Percentiles rank a stretch among this genome's conserved stretches.
These are phyloP conservation scores for Trachelipus rathkii DNA, from an alignment of 1,140 invertebrate species.

Conservation along the genomic window DNA sequence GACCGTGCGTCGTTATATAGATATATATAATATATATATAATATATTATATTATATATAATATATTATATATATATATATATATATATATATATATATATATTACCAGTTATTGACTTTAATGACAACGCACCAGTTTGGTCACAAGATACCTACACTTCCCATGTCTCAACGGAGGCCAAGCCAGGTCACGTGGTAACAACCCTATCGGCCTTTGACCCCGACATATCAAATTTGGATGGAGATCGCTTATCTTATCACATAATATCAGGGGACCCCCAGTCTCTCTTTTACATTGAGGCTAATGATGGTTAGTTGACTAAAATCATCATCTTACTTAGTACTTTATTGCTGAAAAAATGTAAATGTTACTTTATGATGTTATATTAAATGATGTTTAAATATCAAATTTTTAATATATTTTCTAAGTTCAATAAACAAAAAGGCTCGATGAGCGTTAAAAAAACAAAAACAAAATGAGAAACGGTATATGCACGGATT, in stretches of 20 bases:
- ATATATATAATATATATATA: conserved; percentile 19
- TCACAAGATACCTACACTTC: conserved; percentile 74
- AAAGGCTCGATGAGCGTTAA: no score
- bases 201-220: conserved; percentile 70
- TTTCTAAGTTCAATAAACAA: no score
- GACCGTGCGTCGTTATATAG: no score
- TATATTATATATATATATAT: conserved; percentile 20
- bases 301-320: neutral
- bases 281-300: neutral
- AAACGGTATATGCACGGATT: no score
- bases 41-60: conserved; percentile 19
- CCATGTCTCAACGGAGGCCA: conserved; percentile 72
- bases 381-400: no score
- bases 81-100: neutral
- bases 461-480: no score
- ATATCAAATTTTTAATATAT: no score
- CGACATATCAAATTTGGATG: conserved; percentile 54
- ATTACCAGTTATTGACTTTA: conserved; percentile 71
- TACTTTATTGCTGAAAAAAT: no score
- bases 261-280: neutral
- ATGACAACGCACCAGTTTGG: conserved; percentile 84
- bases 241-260: neutral
- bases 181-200: conserved; percentile 70
- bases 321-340: no score
- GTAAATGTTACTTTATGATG: no score